These are phyloP conservation scores for Coptotermes formosanus DNA, from an alignment of 1,140 invertebrate genomes.

Conservation along the genomic window DNA sequence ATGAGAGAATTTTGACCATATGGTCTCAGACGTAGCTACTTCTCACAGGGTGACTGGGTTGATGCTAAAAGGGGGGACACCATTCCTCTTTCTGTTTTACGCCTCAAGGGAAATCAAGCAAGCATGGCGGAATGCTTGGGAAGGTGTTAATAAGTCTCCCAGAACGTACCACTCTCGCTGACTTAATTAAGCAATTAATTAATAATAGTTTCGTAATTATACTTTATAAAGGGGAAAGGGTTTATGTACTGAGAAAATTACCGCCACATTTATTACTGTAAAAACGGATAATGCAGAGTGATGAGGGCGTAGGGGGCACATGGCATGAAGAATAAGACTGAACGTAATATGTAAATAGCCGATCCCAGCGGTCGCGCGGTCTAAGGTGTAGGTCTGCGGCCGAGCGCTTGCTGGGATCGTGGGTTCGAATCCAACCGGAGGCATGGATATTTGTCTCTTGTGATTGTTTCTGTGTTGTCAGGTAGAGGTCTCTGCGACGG, in stretches of 20 bases:
- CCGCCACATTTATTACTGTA: background rate
- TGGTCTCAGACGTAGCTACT: too few species aligned
- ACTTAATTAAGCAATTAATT: constrained; percentile 2
- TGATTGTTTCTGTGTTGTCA: too few species aligned
- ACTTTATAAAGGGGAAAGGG: background rate
- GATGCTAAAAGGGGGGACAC: background rate
- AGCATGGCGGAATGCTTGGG: background rate
- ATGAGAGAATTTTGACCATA: too few species aligned
- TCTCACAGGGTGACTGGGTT: background rate
- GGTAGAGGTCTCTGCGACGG: too few species aligned
- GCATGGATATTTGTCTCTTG: too few species aligned
- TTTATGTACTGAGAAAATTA: background rate
- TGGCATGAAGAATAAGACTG: too few species aligned
- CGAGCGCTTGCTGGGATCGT: too few species aligned
- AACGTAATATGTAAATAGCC: too few species aligned
- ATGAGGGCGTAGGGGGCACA: too few species aligned
- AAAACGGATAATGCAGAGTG: background rate
- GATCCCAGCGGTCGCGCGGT: too few species aligned
- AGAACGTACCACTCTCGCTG: background rate
- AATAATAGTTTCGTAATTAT: background rate
- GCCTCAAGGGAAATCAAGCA: background rate
- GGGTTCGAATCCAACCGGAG: too few species aligned
- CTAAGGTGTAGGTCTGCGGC: too few species aligned
- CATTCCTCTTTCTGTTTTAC: background rate
- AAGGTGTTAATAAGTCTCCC: background rate